Base-by-base conservation (phyloP, 2,113 vertebrate genomes). In the Urocynchramus pylzowi region DNA sequence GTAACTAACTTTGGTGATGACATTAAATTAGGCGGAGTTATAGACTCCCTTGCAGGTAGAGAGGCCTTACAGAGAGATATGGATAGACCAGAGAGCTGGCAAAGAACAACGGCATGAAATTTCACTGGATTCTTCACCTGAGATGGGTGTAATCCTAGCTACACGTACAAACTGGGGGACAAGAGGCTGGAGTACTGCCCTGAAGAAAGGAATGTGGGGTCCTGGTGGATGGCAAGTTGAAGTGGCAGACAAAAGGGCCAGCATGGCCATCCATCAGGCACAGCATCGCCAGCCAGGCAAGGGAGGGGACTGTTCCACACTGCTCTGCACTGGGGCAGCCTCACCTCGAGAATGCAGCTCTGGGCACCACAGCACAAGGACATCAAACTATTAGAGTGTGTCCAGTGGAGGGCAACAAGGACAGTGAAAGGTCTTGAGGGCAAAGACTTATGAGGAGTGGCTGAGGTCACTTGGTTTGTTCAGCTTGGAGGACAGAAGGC, bases 211-310 rank as follows among this genome's bases (percentile, higher is more conserved):
- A 70, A 39, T 30, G 16, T 6, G 16, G 23, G 12, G 23, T 85
- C 30, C n/a, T 20, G 42, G 24, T 1, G 41, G 16, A 30, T 41
- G 23, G n/a, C n/a, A 54, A 63, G 13, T 5, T 41, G n/a, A 63
- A 70, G 28, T 70, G 30, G 19, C 20, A 47, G 20, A 7, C 24
- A 41, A 20, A 60, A 63, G 41, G 16, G 13, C 9, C n/a, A 39
- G 28, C 28, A n/a, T 2, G 1, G 28, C 2, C 12, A n/a, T 45
- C 33, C 23, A 53, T 12, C 52, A 22, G 11, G 17, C 27, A 22
- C 68, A 53, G 47, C 47, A 63, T 5, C 0, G 0, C 39, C 30
- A 63, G 49, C 11, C 1, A 0, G 15, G 8, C n/a, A 49, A 19
- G 16, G 23, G 12, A 47, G 18, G 50, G 10, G 8, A 41, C 2